These are phyloP conservation scores for Nycticebus coucang DNA, from an alignment of 2,113 vertebrate genomes.

Conservation along the genomic window DNA sequence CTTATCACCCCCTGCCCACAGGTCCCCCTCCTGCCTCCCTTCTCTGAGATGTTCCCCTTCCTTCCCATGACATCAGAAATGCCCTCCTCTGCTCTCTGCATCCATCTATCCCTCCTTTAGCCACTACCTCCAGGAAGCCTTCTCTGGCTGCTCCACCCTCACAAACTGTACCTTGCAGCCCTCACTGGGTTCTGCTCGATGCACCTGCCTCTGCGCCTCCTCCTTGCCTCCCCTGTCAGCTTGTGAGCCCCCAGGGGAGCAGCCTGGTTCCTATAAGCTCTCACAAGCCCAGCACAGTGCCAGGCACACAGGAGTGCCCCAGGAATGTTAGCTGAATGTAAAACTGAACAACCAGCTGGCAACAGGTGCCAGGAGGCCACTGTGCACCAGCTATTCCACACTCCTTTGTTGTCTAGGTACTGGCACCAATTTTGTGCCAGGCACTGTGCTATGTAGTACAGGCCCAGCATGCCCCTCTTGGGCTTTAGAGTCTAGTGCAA, in stretches of 20 bases:
- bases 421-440: neutral
- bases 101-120: neutral
- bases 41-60: neutral
- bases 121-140: neutral
- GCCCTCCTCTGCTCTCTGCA: neutral
- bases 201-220: neutral
- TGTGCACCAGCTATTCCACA: neutral
- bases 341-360: neutral
- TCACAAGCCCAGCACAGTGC: neutral
- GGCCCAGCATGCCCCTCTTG: neutral
- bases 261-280: neutral
- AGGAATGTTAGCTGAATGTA: neutral
- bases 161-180: neutral
- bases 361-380: neutral
- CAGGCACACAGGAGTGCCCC: neutral
- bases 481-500: neutral
- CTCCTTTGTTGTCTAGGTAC: neutral
- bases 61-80: neutral
- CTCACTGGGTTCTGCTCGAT: neutral
- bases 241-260: neutral
- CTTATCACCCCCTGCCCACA: too few relatives aligned
- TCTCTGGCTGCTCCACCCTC: neutral
- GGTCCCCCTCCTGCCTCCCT: neutral
- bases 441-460: neutral
- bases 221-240: neutral